Conservation (phyloP, 2,888 invertebrate species). For the Therioaphis trifolii region DNA sequence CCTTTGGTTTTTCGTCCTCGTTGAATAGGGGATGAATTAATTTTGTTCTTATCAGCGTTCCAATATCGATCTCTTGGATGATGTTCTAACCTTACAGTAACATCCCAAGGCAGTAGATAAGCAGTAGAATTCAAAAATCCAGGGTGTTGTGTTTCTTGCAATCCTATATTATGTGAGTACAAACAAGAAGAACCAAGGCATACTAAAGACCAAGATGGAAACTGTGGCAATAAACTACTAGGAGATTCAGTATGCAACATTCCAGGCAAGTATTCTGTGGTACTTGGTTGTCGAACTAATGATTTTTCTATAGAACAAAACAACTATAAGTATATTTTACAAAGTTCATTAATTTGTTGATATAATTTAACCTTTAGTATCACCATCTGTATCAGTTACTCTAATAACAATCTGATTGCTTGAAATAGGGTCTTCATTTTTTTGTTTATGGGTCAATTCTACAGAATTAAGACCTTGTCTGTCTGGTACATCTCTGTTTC, state of each 20-base stretch:
- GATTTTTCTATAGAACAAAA: slow-evolving; percentile 71
- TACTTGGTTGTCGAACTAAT: slow-evolving; percentile 79
- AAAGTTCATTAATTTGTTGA: neutral
- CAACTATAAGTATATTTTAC: neutral
- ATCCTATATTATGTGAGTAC: slow-evolving; percentile 88
- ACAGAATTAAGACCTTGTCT: slow-evolving; percentile 27
- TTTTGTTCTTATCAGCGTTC: slow-evolving; percentile 62
- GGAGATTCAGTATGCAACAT: slow-evolving; percentile 88
- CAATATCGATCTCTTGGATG: slow-evolving; percentile 64
- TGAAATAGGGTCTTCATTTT: slow-evolving; percentile 64
- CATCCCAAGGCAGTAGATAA: slow-evolving; percentile 94
- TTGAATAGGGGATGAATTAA: slow-evolving; percentile 55
- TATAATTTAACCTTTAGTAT: slow-evolving; percentile 68
- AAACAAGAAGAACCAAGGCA: slow-evolving; percentile 90
- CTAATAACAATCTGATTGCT: slow-evolving; percentile 70
- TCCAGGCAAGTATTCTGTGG: slow-evolving; percentile 90
- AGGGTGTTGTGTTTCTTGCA: slow-evolving; percentile 84
- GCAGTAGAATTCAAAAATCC: slow-evolving; percentile 91
- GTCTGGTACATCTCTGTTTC: slow-evolving; percentile 36
- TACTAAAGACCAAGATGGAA: slow-evolving; percentile 74
- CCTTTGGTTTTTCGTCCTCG: slow-evolving; percentile 69
- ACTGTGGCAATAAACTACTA: slow-evolving; percentile 70
- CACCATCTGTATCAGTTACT: slow-evolving; percentile 69
- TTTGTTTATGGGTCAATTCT: slow-evolving; percentile 67
- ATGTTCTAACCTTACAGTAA: slow-evolving; percentile 72